Base-by-base conservation (phyloP, 2,113 vertebrate genomes). In the Laterallus jamaicensis region DNA sequence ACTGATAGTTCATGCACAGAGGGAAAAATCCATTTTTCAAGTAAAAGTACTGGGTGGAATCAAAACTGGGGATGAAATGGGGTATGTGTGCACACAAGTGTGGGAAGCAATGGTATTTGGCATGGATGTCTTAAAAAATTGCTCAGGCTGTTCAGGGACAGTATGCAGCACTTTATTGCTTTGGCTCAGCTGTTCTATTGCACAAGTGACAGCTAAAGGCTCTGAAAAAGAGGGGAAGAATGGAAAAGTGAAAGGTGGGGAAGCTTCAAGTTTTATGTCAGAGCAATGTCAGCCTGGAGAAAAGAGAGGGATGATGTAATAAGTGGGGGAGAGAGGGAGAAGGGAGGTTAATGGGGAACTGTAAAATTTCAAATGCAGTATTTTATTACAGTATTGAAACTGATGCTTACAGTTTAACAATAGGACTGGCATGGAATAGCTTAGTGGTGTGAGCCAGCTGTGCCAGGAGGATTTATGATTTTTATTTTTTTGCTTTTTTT, bases 301-400 rank as follows among this genome's bases (percentile, higher is more conserved):
- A 86, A 82, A 67, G 71, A 92, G 74, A 87, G 21, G 66, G 73
- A 86, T 97, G 97, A 97, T 89, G 96, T 97, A 96, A 97, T 97
- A 85, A 49, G 82, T 88, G 90, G 88, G 80, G 62, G 95, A 91
- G 91, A 84, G 79, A 92, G 81, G 67, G 64, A 94, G 95, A 92
- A 96, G 93, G 80, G 90, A 96, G 95, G 94, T 94, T 97, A 96
- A 94, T 93, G 81, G 82, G 85, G 83, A 97, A 96, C 96, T 87
- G 91, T 97, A 97, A 97, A 96, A 96, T 95, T 96, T 83, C 94
- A 97, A 95, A 97, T 97, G 94, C 92, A 87, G 86, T 92, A 84
- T 96, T 97, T 97, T 97, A 97, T 97, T 95, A 94, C 96, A 92
- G 81, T 89, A 96, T 95, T 96, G 96, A 96, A 96, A 94, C 88